Evolutionary conservation across 2,113 vertebrate species (phyloP).

Genomic region (Formicarius rufipectus): DNA sequence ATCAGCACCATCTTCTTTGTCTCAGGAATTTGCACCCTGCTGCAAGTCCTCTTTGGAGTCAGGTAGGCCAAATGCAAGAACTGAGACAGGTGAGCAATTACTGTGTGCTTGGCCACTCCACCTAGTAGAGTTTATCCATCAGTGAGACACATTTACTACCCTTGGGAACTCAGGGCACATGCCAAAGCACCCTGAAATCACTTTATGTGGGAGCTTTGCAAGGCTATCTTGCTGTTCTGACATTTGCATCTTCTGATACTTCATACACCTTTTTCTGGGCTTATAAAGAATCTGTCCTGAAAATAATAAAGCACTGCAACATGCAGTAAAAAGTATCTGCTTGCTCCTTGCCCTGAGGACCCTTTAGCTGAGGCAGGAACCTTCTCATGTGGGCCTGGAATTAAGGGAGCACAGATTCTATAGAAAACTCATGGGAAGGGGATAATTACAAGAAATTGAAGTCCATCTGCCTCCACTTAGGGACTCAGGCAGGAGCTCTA

Average conservation of each 20-base stretch:
- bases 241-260: background rate
- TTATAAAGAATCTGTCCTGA: background rate
- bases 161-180: background rate
- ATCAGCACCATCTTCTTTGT: constrained; percentile 97
- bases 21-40: constrained; percentile 91
- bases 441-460: background rate
- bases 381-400: background rate
- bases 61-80: constrained; percentile 78
- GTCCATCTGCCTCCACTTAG: background rate
- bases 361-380: background rate
- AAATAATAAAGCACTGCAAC: background rate
- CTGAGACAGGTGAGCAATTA: background rate
- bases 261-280: background rate
- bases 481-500: background rate
- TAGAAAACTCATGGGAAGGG: background rate
- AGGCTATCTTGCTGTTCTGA: background rate
- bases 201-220: background rate
- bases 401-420: background rate
- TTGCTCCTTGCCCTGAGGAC: background rate
- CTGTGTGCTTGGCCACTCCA: background rate
- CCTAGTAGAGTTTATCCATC: background rate
- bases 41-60: constrained; percentile 93
- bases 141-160: background rate
- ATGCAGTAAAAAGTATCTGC: background rate
- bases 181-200: background rate